These are phyloP conservation scores for Chrysemys picta DNA, from an alignment of 2,113 vertebrate species.

Conservation along the genomic window DNA sequence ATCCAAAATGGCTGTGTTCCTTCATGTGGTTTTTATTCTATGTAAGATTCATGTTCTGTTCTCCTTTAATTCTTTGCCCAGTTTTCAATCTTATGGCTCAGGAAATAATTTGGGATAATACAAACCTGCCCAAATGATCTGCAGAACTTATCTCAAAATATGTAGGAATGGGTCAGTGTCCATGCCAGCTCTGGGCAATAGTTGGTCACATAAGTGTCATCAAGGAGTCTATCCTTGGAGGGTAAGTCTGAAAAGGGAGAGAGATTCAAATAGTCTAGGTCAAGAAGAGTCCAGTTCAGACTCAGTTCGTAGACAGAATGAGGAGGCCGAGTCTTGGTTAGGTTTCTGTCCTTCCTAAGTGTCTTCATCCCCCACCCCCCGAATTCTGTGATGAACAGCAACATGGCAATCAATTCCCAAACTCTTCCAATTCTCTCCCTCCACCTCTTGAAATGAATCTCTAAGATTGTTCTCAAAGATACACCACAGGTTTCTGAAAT, in stretches of 20 bases:
- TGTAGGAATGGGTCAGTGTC: not conserved
- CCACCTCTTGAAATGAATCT: not conserved
- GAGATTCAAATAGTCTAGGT: not conserved
- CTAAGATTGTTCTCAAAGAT: not conserved
- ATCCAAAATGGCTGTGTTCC: not conserved
- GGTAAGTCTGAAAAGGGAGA: not conserved
- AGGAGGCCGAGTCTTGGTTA: not conserved
- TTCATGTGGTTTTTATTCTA: not conserved
- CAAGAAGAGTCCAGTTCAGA: not conserved
- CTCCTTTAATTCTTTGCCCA: not conserved
- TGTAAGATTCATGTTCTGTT: not conserved
- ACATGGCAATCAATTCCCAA: not conserved
- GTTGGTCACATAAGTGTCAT: not conserved
- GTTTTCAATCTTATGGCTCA: not conserved
- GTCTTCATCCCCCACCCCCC: too few relatives aligned
- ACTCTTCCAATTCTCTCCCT: not conserved
- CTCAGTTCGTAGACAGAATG: not conserved
- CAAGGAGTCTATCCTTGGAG: not conserved
- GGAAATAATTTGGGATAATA: not conserved
- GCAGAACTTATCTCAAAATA: not conserved
- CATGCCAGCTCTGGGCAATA: not conserved
- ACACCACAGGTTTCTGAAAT: not conserved
- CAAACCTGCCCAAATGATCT: not conserved
- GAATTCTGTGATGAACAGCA: not conserved
- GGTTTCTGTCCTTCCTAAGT: not conserved